Base-by-base conservation (phyloP, 2,888 invertebrate genomes). In the Athetis lepigone region DNA sequence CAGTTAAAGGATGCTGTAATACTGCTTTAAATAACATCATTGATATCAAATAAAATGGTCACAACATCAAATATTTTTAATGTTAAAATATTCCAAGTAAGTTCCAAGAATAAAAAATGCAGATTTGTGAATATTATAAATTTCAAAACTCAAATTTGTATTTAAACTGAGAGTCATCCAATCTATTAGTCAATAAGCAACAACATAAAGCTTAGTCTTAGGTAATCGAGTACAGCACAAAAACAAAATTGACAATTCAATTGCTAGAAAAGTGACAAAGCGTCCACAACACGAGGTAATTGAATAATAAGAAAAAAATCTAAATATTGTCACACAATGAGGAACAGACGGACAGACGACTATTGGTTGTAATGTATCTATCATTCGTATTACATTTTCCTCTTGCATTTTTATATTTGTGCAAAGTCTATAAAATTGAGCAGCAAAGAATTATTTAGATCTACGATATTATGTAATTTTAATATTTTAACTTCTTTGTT, bases 201-300 rank as follows among this genome's bases (percentile, higher is more conserved):
- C 29, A 66, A 57, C 11, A 52, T 54, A 74, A 58, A 61, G 52
- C 42, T 58, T 59, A 62, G 72, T 62, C 51, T 57, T 62, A 75
- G 25, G 60, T 71, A 58, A 78, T 56, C 23, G 61, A 56, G n/a
- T 51, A 52, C 21, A 37, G 9, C 4, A 18, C 50, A 80, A 80
- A 75, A 80, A 69, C 47, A 45, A 50, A 61, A 67, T 64, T 72
- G 78, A 67, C 80, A 63, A 70, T 76, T 75, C 67, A 72, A 79
- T 79, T 47, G 63, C 37, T 45, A 54, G 61, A 64, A 67, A 62
- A 65, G 25, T 73, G 57, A 72, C 72, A 69, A 68, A 65, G 21
- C 25, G 47, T 49, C 67, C 16, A 59, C 55, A 60, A 61, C 21
- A 52, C 68, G 37, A 63, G 49, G 62, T 60, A 55, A 65, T 68